Conservation (phyloP, 1,140 invertebrate genomes). For the Orchestia grillus region DNA sequence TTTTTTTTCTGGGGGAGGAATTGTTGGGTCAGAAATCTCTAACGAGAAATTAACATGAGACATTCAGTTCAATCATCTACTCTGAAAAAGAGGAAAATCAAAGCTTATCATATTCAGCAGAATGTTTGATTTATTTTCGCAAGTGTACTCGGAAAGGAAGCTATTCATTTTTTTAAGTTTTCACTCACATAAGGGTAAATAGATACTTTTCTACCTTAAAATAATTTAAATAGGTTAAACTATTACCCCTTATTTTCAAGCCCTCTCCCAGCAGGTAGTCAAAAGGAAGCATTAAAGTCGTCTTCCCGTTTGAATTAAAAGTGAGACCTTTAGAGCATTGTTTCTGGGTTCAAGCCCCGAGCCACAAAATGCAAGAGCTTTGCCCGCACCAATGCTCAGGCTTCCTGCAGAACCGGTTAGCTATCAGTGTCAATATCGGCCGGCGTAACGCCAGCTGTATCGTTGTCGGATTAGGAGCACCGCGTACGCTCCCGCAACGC, state of each 20-base stretch:
- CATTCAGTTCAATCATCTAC: background rate
- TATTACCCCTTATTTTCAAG: background rate
- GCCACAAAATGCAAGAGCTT: background rate
- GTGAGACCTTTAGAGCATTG: background rate
- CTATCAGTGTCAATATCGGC: conserved; percentile 50
- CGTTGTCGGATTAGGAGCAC: conserved; percentile 20
- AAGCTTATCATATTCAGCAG: background rate
- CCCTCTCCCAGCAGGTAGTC: background rate
- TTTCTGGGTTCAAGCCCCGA: background rate
- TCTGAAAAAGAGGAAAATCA: background rate
- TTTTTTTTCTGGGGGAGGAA: background rate
- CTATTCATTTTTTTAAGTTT: background rate
- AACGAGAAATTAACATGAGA: background rate
- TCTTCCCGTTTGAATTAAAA: background rate
- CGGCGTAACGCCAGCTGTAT: conserved; percentile 43
- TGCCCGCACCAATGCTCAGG: conserved; percentile 26
- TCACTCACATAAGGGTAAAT: background rate
- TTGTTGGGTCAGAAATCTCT: background rate
- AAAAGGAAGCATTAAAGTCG: background rate
- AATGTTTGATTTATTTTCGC: background rate
- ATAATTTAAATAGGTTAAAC: background rate
- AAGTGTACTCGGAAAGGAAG: background rate
- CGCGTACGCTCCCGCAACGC: background rate
- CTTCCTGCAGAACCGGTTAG: conserved; percentile 48
- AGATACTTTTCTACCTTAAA: background rate